A percentile compares a stretch with the other conserved stretches of the same genome.
These are phyloP conservation scores for Pristionchus japonicus DNA, from an alignment of 2,888 invertebrate genomes.

Conservation along the genomic window DNA sequence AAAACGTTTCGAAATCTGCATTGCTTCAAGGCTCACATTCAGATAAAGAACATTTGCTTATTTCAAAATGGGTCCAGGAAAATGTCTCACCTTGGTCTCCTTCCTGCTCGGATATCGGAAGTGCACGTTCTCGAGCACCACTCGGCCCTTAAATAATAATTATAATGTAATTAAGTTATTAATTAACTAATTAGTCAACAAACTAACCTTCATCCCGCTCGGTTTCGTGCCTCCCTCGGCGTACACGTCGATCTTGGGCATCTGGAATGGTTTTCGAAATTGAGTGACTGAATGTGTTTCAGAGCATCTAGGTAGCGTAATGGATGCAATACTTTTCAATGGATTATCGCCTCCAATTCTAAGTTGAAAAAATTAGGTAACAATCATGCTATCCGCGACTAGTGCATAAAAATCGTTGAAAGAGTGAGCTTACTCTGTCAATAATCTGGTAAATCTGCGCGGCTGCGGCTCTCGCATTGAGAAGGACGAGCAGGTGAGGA, in stretches of 20 bases:
- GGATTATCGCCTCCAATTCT: too few species aligned
- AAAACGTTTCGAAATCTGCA: too few species aligned
- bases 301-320: too few species aligned
- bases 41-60: neutral
- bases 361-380: too few species aligned
- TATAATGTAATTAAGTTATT: neutral
- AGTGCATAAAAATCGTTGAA: too few species aligned
- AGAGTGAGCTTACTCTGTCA: slow-evolving; percentile 50
- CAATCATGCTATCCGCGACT: too few species aligned
- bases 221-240: slow-evolving; percentile 56
- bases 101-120: slow-evolving; percentile 67
- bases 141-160: slow-evolving; percentile 21
- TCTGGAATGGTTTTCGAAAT: slow-evolving; percentile 8
- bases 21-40: too few species aligned
- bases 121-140: slow-evolving; percentile 65
- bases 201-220: slow-evolving; percentile 40
- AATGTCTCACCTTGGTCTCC: slow-evolving; percentile 46
- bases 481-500: slow-evolving; percentile 60
- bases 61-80: neutral
- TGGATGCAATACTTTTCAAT: too few species aligned
- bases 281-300: too few species aligned
- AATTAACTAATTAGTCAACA: neutral
- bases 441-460: slow-evolving; percentile 60
- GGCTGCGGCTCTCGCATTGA: slow-evolving; percentile 60
- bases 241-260: slow-evolving; percentile 66